Conservation (phyloP, 2,888 invertebrate species). For the Scelioninae gen. 1 region DNA sequence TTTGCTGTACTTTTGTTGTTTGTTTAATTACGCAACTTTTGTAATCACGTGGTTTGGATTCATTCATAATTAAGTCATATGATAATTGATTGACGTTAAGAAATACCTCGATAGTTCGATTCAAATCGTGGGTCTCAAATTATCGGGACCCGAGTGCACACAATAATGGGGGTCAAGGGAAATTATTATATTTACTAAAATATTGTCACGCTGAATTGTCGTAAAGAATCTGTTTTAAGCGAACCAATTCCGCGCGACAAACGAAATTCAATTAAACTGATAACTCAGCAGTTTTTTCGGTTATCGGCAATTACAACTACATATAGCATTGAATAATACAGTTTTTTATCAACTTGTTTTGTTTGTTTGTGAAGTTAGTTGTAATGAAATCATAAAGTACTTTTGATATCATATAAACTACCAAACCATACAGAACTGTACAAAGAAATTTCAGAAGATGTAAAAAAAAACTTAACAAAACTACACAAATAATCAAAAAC, state of each 20-base stretch:
- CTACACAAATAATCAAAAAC: slow-evolving; percentile 53
- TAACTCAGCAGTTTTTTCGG: slow-evolving; percentile 49
- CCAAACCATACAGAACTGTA: slow-evolving; percentile 60
- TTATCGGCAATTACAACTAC: slow-evolving; percentile 50
- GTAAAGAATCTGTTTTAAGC: neutral
- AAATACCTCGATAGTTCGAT: slow-evolving; percentile 55
- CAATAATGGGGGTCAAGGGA: slow-evolving; percentile 13
- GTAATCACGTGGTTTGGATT: neutral
- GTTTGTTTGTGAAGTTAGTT: slow-evolving; percentile 48
- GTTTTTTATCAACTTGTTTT: slow-evolving; percentile 57
- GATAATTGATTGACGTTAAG: slow-evolving; percentile 18
- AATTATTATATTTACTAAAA: slow-evolving; percentile 20
- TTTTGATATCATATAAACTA: slow-evolving; percentile 64
- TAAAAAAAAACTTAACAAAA: slow-evolving; percentile 52
- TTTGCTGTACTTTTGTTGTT: slow-evolving; percentile 24
- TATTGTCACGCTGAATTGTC: neutral
- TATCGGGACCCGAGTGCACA: slow-evolving; percentile 50
- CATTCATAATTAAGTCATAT: slow-evolving; percentile 8
- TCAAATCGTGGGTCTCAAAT: slow-evolving; percentile 37
- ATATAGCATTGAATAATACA: slow-evolving; percentile 60
- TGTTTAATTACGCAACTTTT: slow-evolving; percentile 7
- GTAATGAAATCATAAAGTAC: slow-evolving; percentile 59
- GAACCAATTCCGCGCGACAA: slow-evolving; percentile 17
- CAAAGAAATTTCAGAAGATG: slow-evolving; percentile 59
- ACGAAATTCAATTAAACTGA: slow-evolving; percentile 14